phyloP scores from a whole-genome alignment of 2,888 invertebrate genomes.

The Eudasyphora cyanicolor region DNA sequence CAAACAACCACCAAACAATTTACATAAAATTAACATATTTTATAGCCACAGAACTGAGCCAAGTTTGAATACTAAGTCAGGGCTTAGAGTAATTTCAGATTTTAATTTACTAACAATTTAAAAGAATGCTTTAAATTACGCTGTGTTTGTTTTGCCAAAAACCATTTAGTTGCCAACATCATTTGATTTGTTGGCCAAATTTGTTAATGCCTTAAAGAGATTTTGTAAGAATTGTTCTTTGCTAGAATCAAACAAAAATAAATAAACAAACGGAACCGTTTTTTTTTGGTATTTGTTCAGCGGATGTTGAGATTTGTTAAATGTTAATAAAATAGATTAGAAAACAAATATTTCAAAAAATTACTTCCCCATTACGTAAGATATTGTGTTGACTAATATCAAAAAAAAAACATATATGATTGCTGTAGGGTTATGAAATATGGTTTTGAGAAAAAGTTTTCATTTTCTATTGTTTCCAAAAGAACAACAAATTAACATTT shows the following conservation, averaged over 20 bases:
- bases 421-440: too few relatives aligned
- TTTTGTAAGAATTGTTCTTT: conserved; percentile 12
- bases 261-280: too few relatives aligned
- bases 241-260: too few relatives aligned
- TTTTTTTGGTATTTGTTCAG: background rate
- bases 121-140: background rate
- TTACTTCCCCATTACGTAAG: conserved; percentile 12
- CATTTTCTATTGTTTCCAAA: too few relatives aligned
- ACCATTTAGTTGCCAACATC: background rate
- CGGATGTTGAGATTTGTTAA: conserved; percentile 2
- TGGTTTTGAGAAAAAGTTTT: too few relatives aligned
- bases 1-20: conserved; percentile 34
- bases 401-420: background rate
- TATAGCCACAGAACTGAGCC: conserved; percentile 43
- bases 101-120: conserved; percentile 40
- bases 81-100: conserved; percentile 33
- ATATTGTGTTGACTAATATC: too few relatives aligned
- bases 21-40: conserved; percentile 56
- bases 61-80: conserved; percentile 24
- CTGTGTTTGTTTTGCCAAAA: background rate
- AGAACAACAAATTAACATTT: too few relatives aligned
- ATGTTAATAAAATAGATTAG: background rate
- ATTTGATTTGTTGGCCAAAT: background rate
- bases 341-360: background rate
- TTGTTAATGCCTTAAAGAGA: background rate